Evolutionary conservation across 2,113 vertebrate genomes (phyloP).

Genomic region (Anhinga rufa): DNA sequence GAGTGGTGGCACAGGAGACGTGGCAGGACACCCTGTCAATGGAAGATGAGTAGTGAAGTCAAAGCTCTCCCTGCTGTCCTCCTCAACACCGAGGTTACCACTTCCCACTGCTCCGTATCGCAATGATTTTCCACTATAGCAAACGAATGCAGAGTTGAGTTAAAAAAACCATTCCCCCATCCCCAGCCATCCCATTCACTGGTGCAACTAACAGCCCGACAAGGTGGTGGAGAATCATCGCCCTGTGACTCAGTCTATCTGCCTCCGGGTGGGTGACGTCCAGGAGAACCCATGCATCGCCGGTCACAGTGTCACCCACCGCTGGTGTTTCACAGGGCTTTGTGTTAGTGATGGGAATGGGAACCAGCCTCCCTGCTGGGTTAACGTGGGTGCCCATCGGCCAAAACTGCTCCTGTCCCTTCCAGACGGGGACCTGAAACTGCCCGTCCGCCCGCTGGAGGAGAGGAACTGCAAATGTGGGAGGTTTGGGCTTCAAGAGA

Average conservation of each 20-base stretch:
- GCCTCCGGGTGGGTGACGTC: neutral
- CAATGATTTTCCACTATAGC: neutral
- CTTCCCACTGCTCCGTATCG: neutral
- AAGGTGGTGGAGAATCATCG: neutral
- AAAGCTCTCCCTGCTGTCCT: neutral
- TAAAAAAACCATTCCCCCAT: neutral
- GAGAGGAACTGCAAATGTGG: neutral
- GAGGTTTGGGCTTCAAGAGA: neutral
- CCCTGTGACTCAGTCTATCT: neutral
- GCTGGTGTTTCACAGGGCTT: neutral
- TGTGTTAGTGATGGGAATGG: rapidly evolving
- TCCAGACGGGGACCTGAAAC: neutral
- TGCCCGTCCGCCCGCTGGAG: rapidly evolving
- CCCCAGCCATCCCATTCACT: neutral
- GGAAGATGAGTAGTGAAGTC: neutral
- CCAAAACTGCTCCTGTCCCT: neutral
- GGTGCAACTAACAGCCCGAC: neutral
- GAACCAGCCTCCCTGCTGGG: neutral
- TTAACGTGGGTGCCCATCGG: rapidly evolving
- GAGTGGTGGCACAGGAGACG: neutral
- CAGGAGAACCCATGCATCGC: neutral
- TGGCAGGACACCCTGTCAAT: neutral
- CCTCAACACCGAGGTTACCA: rapidly evolving
- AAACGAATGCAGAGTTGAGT: neutral
- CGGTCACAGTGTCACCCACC: rapidly evolving